Evolutionary conservation across 2,888 invertebrate genomes (phyloP), one percentile per base, ranked within the genome.

Genomic region (Cistogaster globosa): DNA sequence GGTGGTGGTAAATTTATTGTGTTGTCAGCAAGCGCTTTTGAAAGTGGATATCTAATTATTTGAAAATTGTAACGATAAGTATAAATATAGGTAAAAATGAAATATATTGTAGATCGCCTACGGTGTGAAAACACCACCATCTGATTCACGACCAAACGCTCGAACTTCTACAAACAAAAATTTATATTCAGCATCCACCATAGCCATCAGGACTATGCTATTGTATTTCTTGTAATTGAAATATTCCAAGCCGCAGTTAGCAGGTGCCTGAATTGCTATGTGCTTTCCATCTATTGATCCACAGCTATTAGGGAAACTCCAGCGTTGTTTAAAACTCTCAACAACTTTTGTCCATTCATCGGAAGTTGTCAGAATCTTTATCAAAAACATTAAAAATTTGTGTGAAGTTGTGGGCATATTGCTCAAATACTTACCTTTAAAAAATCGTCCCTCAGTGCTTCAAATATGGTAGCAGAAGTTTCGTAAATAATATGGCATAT

Each of bases 11-110:
- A n/a, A n/a, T 65, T 74, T 14, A 60, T 12, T 16, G 58, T 67
- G 51, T 74, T 74, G 3, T 68, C 42, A 45, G 74, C 67, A 51
- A 65, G 22, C 63, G 63, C 63, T 18, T n/a, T 60, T 60, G 72
- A 53, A 60, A 36, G 36, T 8, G 36, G 36, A 36, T 8, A 36
- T 36, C 36, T 36, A 36, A 36, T 6, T 36, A 8, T 57, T 55
- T 53, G 20, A 45, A 26, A 42, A 36, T 36, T 36, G 20, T 18
- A 68, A 20, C 7, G 45, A 63, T 22, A 14, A 42, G 11, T 63
- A 32, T 32, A 26, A 14, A 26, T 11, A 60, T 60, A 62, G 4
- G 18, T 62, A 8, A 38, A 62, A 62, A 62, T 8, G 12, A 62
- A 38, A 7, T 62, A 42, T 16, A 6, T 9, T 42, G n/a, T n/a